Percentiles rank a stretch among this genome's conserved stretches.
Conservation (phyloP, 2,797 vertebrate species). For the Siniperca obscura region DNA sequence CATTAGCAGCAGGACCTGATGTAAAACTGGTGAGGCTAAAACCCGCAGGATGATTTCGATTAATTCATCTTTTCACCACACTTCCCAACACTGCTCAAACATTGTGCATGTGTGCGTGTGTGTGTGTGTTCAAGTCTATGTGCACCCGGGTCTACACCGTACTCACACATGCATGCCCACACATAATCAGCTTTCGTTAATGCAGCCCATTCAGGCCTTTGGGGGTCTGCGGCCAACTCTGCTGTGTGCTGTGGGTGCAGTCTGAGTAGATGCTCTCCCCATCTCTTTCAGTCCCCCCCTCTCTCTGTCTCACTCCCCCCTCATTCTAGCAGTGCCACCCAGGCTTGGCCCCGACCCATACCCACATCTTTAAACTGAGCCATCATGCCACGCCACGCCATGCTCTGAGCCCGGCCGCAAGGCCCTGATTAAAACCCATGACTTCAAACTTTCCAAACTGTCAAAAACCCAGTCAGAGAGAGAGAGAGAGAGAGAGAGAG, state of each 20-base stretch:
- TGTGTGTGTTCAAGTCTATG: conserved; percentile 27
- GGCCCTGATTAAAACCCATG: conserved; percentile 88
- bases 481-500: conserved; percentile 28
- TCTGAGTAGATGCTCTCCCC: conserved; percentile 37
- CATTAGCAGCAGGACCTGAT: conserved; percentile 60
- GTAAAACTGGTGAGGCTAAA: conserved; percentile 65
- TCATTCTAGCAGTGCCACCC: conserved; percentile 79
- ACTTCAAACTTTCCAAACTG: conserved; percentile 89
- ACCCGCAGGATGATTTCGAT: conserved; percentile 73
- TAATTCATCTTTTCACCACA: conserved; percentile 68
- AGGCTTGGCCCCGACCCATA: conserved; percentile 82
- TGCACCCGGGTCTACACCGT: conserved; percentile 11
- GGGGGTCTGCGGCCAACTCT: conserved; percentile 70
- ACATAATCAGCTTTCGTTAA: conserved; percentile 71
- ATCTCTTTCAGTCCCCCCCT: conserved; percentile 15
- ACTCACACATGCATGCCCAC: conserved; percentile 58
- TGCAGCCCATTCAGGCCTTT: conserved; percentile 57
- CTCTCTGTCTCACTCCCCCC: conserved; percentile 14
- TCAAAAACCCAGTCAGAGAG: conserved; percentile 71
- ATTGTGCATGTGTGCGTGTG: conserved; percentile 41
- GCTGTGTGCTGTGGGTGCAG: conserved; percentile 55
- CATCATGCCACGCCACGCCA: conserved; percentile 83
- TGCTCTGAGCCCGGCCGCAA: conserved; percentile 76
- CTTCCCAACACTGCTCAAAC: conserved; percentile 69
- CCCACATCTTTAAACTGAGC: conserved; percentile 86